phyloP scores from a whole-genome alignment of 2,888 invertebrate genomes.

The Eupithecia subfuscata region DNA sequence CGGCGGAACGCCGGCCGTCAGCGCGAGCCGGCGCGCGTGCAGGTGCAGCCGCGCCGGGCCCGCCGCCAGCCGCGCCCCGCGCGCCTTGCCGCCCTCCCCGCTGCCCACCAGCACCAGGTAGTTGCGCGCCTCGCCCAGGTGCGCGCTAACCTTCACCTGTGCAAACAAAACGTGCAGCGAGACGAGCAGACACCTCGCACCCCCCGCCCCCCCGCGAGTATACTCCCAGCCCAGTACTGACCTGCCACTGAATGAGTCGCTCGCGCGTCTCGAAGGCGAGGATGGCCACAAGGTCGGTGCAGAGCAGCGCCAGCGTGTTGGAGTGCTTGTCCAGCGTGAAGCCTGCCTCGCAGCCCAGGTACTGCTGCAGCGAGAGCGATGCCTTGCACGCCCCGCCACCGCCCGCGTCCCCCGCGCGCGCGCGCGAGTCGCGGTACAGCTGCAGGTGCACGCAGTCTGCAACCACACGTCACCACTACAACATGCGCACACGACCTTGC shows the following conservation, averaged over 20 bases:
- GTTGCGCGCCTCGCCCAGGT: constrained; percentile 66
- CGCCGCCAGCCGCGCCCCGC: constrained; percentile 81
- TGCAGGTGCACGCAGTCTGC: constrained; percentile 95
- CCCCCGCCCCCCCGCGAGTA: not conserved
- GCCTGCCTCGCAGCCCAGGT: constrained; percentile 92
- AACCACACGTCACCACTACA: constrained; percentile 14
- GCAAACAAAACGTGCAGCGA: too few species aligned
- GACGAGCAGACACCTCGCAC: not conserved
- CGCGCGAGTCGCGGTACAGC: constrained; percentile 93
- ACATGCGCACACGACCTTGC: too few species aligned
- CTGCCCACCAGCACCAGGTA: constrained; percentile 66
- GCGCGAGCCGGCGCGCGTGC: constrained; percentile 90
- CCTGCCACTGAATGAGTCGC: constrained; percentile 95
- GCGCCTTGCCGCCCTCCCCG: constrained; percentile 40
- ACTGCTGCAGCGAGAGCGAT: constrained; percentile 92
- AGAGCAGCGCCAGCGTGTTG: constrained; percentile 94
- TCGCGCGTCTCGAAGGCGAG: constrained; percentile 95
- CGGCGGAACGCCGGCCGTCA: constrained; percentile 92
- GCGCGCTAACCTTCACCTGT: constrained; percentile 70
- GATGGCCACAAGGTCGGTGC: constrained; percentile 92
- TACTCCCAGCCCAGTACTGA: constrained; percentile 21
- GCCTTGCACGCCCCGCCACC: constrained; percentile 86
- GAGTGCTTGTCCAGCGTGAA: constrained; percentile 96
- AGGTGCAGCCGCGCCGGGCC: constrained; percentile 93
- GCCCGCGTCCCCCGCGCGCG: constrained; percentile 72